Evolutionary conservation across 2,113 vertebrate genomes (phyloP), one percentile per base, ranked within the genome.

Genomic region (Megaceryle maxima): DNA sequence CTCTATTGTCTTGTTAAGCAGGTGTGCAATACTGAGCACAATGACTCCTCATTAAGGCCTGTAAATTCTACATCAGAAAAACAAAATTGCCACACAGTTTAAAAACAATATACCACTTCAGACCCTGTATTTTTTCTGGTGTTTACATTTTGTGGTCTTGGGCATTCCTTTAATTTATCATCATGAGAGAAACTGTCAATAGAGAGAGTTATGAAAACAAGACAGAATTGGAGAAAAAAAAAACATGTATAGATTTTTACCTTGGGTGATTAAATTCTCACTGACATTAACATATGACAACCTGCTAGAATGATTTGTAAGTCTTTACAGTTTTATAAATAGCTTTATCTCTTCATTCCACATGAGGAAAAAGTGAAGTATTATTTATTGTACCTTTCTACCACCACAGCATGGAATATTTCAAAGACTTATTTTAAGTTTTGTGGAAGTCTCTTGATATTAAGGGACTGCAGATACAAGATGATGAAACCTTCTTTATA

Each of bases 321-420:
- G 92, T 83, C 94, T 96, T 96, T 97, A 97, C 90, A 87, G 62
- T 78, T 97, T 97, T 95, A 96, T 91, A 98, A 98, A 97, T 93
- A 98, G 95, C 86, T 97, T 97, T 98, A 96, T 98, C 95, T 98
- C 96, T 96, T 92, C 97, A 92, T 96, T 97, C 96, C 97, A 97
- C 94, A 96, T 29, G 83, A 97, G 93, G 79, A 96, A 97, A 97
- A 97, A 92, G 73, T 59, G 77, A 96, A 96, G 25, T 95, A 93
- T 95, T 97, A 98, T 96, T 98, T 97, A 97, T 98, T 97, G 87
- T 97, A 80, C 92, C 92, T 98, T 94, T 96, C 81, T 28, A 93
- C 86, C 84, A 94, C 43, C 85, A n/a, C 88, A 89, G 93, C 96
- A 94, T 68, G 53, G 90, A 97, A 97, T 92, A 97, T 96, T 98